phyloP scores from a whole-genome alignment of 2,888 invertebrate genomes.

The Syrista parreyssii region DNA sequence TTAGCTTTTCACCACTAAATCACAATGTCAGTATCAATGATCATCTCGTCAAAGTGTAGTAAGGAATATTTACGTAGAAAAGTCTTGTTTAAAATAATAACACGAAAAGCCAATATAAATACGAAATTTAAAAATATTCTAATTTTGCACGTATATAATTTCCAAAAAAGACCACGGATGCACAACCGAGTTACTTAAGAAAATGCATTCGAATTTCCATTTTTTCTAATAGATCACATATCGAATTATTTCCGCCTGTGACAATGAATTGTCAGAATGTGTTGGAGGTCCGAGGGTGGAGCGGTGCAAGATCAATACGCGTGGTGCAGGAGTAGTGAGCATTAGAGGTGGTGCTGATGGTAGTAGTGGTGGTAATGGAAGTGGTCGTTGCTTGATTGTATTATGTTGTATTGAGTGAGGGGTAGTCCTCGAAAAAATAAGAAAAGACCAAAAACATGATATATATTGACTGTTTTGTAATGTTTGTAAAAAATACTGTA shows the following conservation, averaged over 20 bases:
- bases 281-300: constrained; percentile 30
- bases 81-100: too few relatives aligned
- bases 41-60: background rate
- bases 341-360: constrained; percentile 22
- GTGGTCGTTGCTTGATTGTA: background rate
- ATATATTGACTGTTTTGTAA: too few relatives aligned
- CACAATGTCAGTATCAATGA: background rate
- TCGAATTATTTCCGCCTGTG: background rate
- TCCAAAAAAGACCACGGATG: background rate
- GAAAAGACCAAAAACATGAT: too few relatives aligned
- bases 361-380: background rate
- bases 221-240: background rate
- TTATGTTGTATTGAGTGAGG: background rate
- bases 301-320: constrained; percentile 52
- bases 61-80: too few relatives aligned
- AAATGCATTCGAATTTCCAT: background rate
- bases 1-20: background rate
- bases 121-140: background rate
- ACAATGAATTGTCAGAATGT: background rate
- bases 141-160: background rate
- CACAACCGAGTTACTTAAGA: background rate
- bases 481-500: too few relatives aligned
- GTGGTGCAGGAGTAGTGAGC: constrained; percentile 18
- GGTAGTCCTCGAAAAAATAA: too few relatives aligned
- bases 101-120: background rate